Evolutionary conservation across 2,888 invertebrate species (phyloP).

Genomic region (Achlya flavicornis): DNA sequence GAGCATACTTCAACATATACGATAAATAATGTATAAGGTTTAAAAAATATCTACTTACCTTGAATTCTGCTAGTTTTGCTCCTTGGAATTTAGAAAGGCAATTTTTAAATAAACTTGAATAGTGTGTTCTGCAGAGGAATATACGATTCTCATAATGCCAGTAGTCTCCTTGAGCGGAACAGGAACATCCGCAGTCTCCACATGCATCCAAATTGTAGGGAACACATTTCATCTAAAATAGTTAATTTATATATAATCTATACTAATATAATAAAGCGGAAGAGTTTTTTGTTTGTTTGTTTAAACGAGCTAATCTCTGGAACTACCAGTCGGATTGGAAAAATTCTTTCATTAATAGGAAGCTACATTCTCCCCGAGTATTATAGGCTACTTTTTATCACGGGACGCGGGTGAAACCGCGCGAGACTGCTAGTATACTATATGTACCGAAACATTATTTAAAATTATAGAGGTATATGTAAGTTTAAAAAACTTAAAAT

Average conservation of each 20-base stretch:
- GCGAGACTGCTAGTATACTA: too few relatives aligned
- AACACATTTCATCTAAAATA: constrained; percentile 76
- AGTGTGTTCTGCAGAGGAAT: constrained; percentile 75
- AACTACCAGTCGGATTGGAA: too few relatives aligned
- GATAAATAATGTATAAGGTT: not conserved
- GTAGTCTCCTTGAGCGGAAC: constrained; percentile 83
- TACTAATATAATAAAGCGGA: too few relatives aligned
- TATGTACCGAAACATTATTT: too few relatives aligned
- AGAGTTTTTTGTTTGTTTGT: too few relatives aligned
- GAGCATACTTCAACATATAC: not conserved
- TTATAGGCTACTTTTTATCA: too few relatives aligned
- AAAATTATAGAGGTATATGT: too few relatives aligned
- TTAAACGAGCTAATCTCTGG: too few relatives aligned
- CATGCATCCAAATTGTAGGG: constrained; percentile 78
- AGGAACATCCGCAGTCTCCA: constrained; percentile 71
- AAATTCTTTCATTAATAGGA: too few relatives aligned
- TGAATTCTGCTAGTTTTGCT: constrained; percentile 70
- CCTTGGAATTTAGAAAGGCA: constrained; percentile 75
- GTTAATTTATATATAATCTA: constrained; percentile 3
- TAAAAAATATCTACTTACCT: constrained; percentile 64
- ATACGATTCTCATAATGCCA: constrained; percentile 81
- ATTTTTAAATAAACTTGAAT: constrained; percentile 64
- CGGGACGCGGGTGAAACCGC: too few relatives aligned
- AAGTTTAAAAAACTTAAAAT: too few relatives aligned
- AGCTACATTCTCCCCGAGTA: too few relatives aligned